Evolutionary conservation across 2,113 vertebrate genomes (phyloP), one percentile per base, ranked within the genome.

Genomic region (Callopanchax toddi): DNA sequence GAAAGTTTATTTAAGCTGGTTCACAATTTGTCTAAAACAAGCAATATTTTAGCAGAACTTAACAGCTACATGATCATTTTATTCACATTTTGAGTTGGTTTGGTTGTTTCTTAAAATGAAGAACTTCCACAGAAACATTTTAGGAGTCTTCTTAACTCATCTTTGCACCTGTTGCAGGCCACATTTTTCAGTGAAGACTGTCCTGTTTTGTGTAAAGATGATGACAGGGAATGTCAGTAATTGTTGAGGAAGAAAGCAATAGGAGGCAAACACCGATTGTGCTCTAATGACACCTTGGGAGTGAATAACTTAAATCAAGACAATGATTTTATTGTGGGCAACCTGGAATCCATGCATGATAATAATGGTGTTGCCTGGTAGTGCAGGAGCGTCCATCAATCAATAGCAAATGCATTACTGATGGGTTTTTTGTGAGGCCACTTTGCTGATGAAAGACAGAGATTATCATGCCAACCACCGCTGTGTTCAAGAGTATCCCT

Each of bases 371-470:
- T 91, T 93, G 88, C 89, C 84, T 83, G 71, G 89, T 90, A 86
- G 79, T 69, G 82, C 79, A 86, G 83, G 87, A 88, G 85, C 78
- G 65, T 71, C 78, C 79, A 87, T 91, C 87, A 89, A 90, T 92
- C 92, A 92, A 89, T 87, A 81, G 78, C 62, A 88, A 92, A 92
- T 91, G 82, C 86, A 86, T 87, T 87, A 84, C 81, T 77, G 81
- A 82, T 87, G 86, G 79, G 84, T 89, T 91, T 88, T 91, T 85
- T 91, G 81, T 82, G 55, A 62, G 68, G 71, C 81, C 90, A 93
- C 91, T 93, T 90, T 91, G 77, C 78, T 81, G 86, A 91, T 92
- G 87, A 93, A 93, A 91, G 91, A 92, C 82, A 46, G 78, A 89
- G 87, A 92, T 91, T 91, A 92, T 88, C 83, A 82, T 83, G 71